phyloP scores from a whole-genome alignment of 2,797 vertebrate genomes.

The Peromyscus attwateri region DNA sequence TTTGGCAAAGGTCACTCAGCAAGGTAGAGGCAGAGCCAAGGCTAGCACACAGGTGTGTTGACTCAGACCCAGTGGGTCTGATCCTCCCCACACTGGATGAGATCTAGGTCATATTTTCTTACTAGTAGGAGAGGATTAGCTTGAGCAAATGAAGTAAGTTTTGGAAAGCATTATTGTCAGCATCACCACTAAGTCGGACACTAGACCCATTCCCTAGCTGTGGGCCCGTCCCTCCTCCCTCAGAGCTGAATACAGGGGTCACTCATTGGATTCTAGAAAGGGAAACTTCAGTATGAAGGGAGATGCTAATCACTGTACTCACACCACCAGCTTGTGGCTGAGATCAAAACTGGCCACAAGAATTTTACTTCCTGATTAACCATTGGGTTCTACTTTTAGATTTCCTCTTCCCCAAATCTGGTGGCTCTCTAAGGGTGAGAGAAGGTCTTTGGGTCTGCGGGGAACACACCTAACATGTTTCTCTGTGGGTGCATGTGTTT shows the following conservation, averaged over 20 bases:
- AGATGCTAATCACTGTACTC: background rate
- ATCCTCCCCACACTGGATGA: background rate
- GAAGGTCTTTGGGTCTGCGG: background rate
- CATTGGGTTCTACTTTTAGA: slow-evolving; percentile 1
- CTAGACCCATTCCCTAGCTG: background rate
- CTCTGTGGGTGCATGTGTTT: too few relatives aligned
- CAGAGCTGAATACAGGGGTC: background rate
- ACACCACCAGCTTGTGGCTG: background rate
- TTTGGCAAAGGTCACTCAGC: background rate
- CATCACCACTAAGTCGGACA: background rate
- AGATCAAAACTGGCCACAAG: slow-evolving; percentile 22
- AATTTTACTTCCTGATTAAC: background rate
- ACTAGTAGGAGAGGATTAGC: background rate
- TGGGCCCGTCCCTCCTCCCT: background rate
- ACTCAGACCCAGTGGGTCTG: background rate
- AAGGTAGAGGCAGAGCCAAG: background rate
- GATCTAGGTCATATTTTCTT: background rate
- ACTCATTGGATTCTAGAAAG: background rate
- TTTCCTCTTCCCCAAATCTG: slow-evolving; percentile 37
- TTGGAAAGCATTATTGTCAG: background rate
- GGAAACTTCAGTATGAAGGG: background rate
- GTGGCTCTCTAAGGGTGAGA: background rate
- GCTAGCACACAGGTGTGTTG: background rate
- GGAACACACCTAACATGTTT: background rate
- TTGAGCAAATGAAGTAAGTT: background rate